Base-by-base conservation (phyloP, 1,140 invertebrate genomes). In the Asobara japonica region DNA sequence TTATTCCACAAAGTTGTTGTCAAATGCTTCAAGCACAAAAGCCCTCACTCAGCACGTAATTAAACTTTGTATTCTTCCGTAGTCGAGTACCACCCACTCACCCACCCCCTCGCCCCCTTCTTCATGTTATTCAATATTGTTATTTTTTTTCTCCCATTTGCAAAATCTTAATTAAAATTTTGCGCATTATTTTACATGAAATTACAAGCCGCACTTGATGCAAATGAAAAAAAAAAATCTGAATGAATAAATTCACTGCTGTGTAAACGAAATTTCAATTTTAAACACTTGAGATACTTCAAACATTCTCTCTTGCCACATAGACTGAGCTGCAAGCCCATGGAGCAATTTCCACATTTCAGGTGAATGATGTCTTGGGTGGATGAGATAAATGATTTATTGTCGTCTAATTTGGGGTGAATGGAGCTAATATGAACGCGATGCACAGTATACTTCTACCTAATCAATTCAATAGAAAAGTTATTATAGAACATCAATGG, bases 21-120 rank as follows among this genome's bases (percentile, higher is more conserved):
- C 51, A 18, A 56, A 56, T 25, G 22, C 51, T 56, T 56, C 18
- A 22, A 56, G 51, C 18, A 56, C 51, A 56, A 56, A 56, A 56
- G 51, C 51, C 22, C 51, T 56, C 13, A 27, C 22, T 56, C 22
- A 56, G 25, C 51, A 56, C 20, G 20, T 56, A 56, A 56, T 56
- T 56, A 56, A 56, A 56, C 20, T 56, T 56, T 22, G 20, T 25
- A 5, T 45, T 45, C 6, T 11, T 22, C n/a, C n/a, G n/a, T n/a
- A n/a, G n/a, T n/a, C n/a, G n/a, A n/a, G n/a, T n/a, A n/a, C n/a
- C n/a, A n/a, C n/a, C n/a, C n/a, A n/a, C n/a, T n/a, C n/a, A n/a
- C n/a, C n/a, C n/a, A n/a, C n/a, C n/a, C n/a, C n/a, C n/a, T n/a
- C n/a, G n/a, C 51, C 25, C 22, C 3, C 6, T 56, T 13, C 25